phyloP scores from a whole-genome alignment of 2,113 vertebrate genomes.

The Zeus faber region DNA sequence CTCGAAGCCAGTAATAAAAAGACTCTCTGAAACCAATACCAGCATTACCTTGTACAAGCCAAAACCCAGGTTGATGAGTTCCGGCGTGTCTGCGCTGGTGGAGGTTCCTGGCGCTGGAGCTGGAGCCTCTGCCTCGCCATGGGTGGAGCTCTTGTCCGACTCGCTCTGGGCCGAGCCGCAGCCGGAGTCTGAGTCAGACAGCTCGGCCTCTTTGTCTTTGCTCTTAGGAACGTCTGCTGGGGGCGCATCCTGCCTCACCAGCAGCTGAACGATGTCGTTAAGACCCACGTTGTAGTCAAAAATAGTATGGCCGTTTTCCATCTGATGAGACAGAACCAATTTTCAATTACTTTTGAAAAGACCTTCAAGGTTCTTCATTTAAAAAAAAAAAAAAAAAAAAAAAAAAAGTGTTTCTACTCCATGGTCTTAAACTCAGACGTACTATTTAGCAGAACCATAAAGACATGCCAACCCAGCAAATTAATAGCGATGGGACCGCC shows the following conservation, averaged over 20 bases:
- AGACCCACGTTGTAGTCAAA: slow-evolving; percentile 93
- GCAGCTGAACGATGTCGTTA: slow-evolving; percentile 92
- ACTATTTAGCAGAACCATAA: too few relatives aligned
- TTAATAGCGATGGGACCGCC: too few relatives aligned
- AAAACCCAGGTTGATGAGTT: slow-evolving; percentile 73
- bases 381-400: too few relatives aligned
- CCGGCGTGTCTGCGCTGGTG: slow-evolving; percentile 28
- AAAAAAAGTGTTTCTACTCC: too few relatives aligned
- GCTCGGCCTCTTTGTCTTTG: slow-evolving; percentile 87
- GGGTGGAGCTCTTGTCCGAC: slow-evolving; percentile 90
- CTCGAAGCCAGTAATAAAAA: too few relatives aligned
- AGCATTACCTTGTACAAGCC: slow-evolving; percentile 84
- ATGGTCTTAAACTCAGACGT: too few relatives aligned
- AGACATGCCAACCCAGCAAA: too few relatives aligned
- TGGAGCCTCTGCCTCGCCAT: slow-evolving; percentile 75
- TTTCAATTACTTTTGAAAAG: too few relatives aligned
- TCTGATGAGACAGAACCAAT: slow-evolving; percentile 66
- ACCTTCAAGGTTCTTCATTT: too few relatives aligned
- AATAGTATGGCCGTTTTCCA: slow-evolving; percentile 95
- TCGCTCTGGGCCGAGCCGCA: slow-evolving; percentile 91
- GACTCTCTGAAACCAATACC: too few relatives aligned
- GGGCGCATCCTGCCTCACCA: slow-evolving; percentile 79
- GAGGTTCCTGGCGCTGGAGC: slow-evolving; percentile 77
- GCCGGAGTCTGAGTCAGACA: slow-evolving; percentile 92
- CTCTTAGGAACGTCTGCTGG: slow-evolving; percentile 42